phyloP scores from a whole-genome alignment of 2,888 invertebrate species.

The Lymantria monacha region DNA sequence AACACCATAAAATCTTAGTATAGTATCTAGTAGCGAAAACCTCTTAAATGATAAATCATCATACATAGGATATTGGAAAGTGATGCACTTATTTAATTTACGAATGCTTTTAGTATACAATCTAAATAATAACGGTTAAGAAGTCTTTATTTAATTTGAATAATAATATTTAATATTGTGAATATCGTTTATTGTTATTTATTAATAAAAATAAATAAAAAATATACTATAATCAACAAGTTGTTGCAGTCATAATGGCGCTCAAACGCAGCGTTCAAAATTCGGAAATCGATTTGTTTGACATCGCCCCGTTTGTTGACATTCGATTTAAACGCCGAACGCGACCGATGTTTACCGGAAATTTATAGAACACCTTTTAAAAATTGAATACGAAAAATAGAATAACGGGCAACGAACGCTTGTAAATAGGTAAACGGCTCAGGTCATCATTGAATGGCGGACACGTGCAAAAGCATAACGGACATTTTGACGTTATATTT shows the following conservation, averaged over 20 bases:
- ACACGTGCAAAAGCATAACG: slow-evolving; percentile 54
- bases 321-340: slow-evolving; percentile 54
- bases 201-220: background rate
- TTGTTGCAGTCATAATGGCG: slow-evolving; percentile 34
- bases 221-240: slow-evolving; percentile 10
- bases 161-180: too few species aligned
- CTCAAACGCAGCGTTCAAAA: slow-evolving; percentile 51
- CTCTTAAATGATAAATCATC: too few species aligned
- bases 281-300: slow-evolving; percentile 64
- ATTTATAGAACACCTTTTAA: slow-evolving; percentile 52
- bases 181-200: too few species aligned
- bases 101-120: too few species aligned
- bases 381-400: slow-evolving; percentile 51
- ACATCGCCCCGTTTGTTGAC: slow-evolving; percentile 68
- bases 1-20: too few species aligned
- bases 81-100: too few species aligned
- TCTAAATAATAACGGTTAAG: too few species aligned
- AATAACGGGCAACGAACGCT: slow-evolving; percentile 44
- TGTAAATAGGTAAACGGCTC: slow-evolving; percentile 48
- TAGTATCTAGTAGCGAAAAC: too few species aligned
- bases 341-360: slow-evolving; percentile 50
- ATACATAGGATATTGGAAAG: too few species aligned
- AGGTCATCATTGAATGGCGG: slow-evolving; percentile 45
- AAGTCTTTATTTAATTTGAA: too few species aligned
- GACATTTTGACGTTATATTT: slow-evolving; percentile 35